Evolutionary conservation across 1,140 invertebrate species (phyloP), one percentile per base, ranked within the genome.

Genomic region (Saxidomus purpurata): DNA sequence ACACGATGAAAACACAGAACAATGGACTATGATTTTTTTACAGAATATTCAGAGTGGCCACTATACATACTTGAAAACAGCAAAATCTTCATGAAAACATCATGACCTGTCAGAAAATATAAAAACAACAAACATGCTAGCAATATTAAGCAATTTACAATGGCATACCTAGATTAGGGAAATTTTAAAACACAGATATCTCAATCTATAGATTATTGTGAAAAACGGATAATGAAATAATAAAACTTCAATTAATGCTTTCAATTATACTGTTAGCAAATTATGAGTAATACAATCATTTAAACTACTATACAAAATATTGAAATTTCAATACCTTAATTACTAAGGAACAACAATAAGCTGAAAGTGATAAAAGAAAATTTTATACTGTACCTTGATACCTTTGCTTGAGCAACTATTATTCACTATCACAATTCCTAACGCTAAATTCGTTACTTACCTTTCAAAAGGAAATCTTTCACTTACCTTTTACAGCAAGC

Each of bases 61-160:
- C 34, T 67, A 40, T 67, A 83, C 61, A 83, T 67, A 83, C 81
- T 61, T 67, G 81, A 40, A 38, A 31, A 55, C 61, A 34, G 36
- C 34, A 83, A 38, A 67, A 17, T 61, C 61, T 61, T 83, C 55
- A 67, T 71, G 61, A 69, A 84, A 84, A 71, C 82, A 84, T 63
- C 82, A 84, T 71, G 40, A 71, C 82, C 82, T 84, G 82, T 84
- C 15, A 40, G 43, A 84, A 84, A 71, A 84, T 84, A 84, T 59
- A 81, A 84, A 84, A 84, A 63, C 47, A 77, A 74, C 40, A 43
- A 77, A 84, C 67, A 74, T 71, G 36, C 63, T 84, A 52, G 31
- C 61, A 67, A 22, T 19, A n/a, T 55, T 8, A 67, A 67, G 25
- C 34, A 31, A 49, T 49, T 6, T 43, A 25, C 31, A 36, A 34